These are phyloP conservation scores for Scaptomyza pallida DNA, from an alignment of 1,140 invertebrate species.

Conservation along the genomic window DNA sequence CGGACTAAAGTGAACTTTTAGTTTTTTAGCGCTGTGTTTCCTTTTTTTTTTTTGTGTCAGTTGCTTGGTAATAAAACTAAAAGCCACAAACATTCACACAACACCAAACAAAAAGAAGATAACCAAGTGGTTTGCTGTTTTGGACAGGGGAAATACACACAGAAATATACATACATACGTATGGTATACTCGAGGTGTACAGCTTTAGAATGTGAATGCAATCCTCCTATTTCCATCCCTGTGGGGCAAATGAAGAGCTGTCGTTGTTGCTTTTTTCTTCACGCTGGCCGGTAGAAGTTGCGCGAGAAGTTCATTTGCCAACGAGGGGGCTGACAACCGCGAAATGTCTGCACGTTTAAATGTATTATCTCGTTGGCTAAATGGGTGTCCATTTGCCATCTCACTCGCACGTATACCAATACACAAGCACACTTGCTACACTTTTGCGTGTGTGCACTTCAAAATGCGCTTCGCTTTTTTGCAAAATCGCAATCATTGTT, in stretches of 20 bases:
- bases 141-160: constrained; percentile 9
- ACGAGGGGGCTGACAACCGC: constrained; percentile 36
- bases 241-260: background rate
- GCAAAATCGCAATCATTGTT: constrained; percentile 78
- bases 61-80: constrained; percentile 23
- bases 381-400: constrained; percentile 14
- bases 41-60: background rate
- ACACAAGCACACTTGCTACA: background rate
- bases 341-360: constrained; percentile 67
- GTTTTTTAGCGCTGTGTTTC: background rate
- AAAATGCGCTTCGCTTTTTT: constrained; percentile 73
- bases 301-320: background rate
- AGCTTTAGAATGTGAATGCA: background rate
- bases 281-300: constrained; percentile 16
- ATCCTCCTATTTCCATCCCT: background rate
- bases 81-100: constrained; percentile 18
- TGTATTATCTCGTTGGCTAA: constrained; percentile 54
- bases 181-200: background rate
- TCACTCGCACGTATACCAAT: constrained; percentile 9
- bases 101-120: constrained; percentile 30
- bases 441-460: constrained; percentile 47
- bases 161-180: constrained; percentile 7
- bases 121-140: constrained; percentile 32
- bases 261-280: constrained; percentile 5
- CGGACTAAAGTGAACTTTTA: background rate